Percentiles rank a stretch among this genome's conserved stretches.
Evolutionary conservation across 2,113 vertebrate genomes (phyloP).

Genomic region (Cervus canadensis): DNA sequence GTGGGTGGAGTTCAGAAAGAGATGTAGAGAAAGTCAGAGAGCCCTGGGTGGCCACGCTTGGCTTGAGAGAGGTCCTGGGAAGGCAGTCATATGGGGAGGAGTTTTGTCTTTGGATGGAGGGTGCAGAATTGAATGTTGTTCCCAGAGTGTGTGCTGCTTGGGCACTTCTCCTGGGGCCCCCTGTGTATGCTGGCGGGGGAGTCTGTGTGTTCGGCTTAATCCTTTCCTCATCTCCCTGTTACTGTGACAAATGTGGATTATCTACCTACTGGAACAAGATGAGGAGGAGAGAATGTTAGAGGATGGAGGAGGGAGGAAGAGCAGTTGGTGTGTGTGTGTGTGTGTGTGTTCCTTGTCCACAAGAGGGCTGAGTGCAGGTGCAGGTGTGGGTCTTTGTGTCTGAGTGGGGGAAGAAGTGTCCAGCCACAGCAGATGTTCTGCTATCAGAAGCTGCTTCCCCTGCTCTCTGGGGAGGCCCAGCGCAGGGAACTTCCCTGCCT

Average conservation of each 20-base stretch:
- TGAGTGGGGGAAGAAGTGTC: not conserved
- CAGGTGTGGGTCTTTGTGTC: not conserved
- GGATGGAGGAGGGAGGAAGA: not conserved
- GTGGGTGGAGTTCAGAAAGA: not conserved
- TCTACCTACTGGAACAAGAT: not conserved
- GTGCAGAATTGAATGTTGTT: not conserved
- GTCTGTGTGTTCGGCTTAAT: not conserved
- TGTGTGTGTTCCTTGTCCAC: not conserved
- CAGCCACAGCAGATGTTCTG: not conserved
- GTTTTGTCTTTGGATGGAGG: not conserved
- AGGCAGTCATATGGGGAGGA: not conserved
- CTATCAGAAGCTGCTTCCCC: not conserved
- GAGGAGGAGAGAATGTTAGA: not conserved
- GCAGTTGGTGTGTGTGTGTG: not conserved
- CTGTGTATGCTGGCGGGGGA: not conserved
- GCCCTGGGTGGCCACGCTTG: no score
- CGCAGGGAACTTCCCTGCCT: not conserved
- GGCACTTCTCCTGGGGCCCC: not conserved
- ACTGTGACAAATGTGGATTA: not conserved
- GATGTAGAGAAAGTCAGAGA: not conserved
- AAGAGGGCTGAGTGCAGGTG: not conserved
- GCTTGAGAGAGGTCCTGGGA: not conserved
- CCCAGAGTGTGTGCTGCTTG: not conserved
- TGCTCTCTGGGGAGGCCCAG: not conserved
- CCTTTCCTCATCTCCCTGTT: not conserved